These are phyloP conservation scores for Limosa lapponica DNA, from an alignment of 2,797 vertebrate genomes.

Conservation along the genomic window DNA sequence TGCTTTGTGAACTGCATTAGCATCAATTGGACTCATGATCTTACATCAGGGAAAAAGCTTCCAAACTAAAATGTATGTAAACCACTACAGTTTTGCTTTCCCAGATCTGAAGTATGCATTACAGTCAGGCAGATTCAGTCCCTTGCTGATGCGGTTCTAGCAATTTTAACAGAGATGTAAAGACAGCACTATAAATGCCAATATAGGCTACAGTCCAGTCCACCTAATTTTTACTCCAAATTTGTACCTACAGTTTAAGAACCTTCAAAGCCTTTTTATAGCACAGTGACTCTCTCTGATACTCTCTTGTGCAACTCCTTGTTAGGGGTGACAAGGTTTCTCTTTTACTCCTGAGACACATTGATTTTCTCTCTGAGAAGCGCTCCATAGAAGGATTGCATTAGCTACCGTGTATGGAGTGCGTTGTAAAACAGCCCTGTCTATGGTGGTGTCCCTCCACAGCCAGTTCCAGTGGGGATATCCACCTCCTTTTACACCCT, in stretches of 20 bases:
- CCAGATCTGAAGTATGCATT: not conserved
- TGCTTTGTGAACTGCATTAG: conserved; percentile 15
- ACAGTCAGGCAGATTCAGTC: not conserved
- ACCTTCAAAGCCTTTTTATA: not conserved
- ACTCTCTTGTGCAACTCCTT: not conserved
- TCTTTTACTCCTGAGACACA: not conserved
- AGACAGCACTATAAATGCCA: not conserved
- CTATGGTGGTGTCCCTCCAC: not conserved
- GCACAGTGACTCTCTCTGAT: not conserved
- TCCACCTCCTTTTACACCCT: not conserved
- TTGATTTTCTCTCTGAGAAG: not conserved
- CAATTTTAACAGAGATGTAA: not conserved
- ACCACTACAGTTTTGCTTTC: not conserved
- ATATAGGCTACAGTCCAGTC: not conserved
- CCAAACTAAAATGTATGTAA: not conserved
- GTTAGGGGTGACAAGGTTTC: not conserved
- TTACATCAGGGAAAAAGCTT: not conserved
- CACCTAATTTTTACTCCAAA: not conserved
- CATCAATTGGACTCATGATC: not conserved
- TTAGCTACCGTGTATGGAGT: not conserved
- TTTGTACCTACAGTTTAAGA: not conserved
- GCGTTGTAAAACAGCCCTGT: not conserved
- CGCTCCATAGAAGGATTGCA: not conserved
- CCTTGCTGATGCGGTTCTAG: not conserved
- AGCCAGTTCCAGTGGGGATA: not conserved